Evolutionary conservation across 2,888 invertebrate genomes (phyloP).

Genomic region (Platynereis dumerilii): DNA sequence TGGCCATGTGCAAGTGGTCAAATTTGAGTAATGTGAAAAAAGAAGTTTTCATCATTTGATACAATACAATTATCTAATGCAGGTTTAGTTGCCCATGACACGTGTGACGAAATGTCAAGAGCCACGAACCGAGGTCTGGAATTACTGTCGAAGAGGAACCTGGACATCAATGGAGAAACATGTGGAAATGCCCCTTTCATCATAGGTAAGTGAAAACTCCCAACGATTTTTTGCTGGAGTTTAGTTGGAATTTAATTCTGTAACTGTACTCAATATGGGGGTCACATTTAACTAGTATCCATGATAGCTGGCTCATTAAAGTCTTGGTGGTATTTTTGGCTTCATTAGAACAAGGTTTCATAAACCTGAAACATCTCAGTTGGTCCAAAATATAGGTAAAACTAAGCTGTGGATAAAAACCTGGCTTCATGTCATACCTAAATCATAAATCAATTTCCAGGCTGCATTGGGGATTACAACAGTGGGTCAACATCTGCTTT

Average conservation of each 20-base stretch:
- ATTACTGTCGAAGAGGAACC: slow-evolving; percentile 4
- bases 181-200: slow-evolving; percentile 7
- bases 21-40: no score
- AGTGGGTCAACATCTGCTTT: slow-evolving; percentile 13
- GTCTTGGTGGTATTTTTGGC: no score
- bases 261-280: no score
- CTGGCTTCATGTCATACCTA: no score
- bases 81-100: slow-evolving; percentile 22
- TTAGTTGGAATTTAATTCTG: neutral
- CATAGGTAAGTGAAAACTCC: slow-evolving; percentile 15
- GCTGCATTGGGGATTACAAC: slow-evolving; percentile 15
- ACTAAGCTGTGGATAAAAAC: no score
- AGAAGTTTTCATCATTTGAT: neutral
- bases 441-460: slow-evolving; percentile 7
- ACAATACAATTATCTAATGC: neutral
- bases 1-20: no score
- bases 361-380: no score
- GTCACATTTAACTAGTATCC: no score
- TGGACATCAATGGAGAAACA: neutral
- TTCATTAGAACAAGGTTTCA: no score
- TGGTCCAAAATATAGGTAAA: no score
- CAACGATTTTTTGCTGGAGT: neutral
- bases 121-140: slow-evolving; percentile 13
- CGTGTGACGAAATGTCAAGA: slow-evolving; percentile 6
- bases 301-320: no score